Evolutionary conservation across 2,113 vertebrate genomes (phyloP).

Genomic region (Glareola pratincola): DNA sequence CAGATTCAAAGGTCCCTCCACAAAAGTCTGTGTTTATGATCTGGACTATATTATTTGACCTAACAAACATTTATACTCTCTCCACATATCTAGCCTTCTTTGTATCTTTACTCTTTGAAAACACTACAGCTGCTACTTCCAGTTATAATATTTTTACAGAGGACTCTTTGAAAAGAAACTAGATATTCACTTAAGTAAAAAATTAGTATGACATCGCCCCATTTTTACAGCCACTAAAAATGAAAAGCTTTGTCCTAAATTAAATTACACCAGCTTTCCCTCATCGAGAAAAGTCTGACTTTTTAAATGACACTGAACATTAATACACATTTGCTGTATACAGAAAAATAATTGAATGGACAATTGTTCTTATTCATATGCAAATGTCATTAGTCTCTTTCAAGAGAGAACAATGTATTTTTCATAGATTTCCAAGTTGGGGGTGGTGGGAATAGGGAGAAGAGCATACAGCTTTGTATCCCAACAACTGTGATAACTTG

Average conservation of each 20-base stretch:
- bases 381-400: constrained; percentile 49
- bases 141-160: neutral
- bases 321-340: neutral
- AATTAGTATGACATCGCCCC: neutral
- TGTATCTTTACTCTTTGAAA: neutral
- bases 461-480: neutral
- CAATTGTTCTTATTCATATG: constrained; percentile 52
- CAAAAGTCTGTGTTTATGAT: constrained; percentile 22
- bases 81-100: neutral
- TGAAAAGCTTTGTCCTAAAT: neutral
- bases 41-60: constrained; percentile 14
- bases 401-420: constrained; percentile 46
- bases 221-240: neutral
- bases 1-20: constrained; percentile 41
- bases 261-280: neutral
- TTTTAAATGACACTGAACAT: neutral
- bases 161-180: neutral
- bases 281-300: neutral
- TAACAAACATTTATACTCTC: constrained; percentile 16
- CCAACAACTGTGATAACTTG: neutral
- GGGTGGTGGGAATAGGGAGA: neutral
- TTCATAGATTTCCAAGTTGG: constrained; percentile 14
- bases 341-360: constrained; percentile 22
- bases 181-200: neutral
- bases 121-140: neutral